Evolutionary conservation across 1,140 invertebrate species (phyloP).

Genomic region (Neocloeon triangulifer): DNA sequence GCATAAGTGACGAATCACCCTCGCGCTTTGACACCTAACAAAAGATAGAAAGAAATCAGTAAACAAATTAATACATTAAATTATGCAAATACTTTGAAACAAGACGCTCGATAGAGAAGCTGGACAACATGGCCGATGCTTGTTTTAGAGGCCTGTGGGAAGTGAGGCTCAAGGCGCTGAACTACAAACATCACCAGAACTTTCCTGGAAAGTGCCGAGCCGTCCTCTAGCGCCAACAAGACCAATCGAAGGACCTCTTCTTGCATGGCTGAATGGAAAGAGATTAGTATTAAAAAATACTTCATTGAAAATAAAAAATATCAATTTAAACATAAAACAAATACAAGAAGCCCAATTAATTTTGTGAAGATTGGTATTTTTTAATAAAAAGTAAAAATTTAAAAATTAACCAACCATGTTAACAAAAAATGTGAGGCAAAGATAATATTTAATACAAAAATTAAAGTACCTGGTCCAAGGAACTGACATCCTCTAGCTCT

Average conservation of each 20-base stretch:
- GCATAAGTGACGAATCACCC: conserved; percentile 95
- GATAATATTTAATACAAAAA: too few relatives aligned
- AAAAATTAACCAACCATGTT: too few relatives aligned
- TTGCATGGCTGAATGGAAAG: conserved; percentile 59
- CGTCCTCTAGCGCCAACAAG: conserved; percentile 81
- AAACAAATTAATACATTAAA: conserved; percentile 1
- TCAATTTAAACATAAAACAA: not conserved
- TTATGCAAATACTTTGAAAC: conserved; percentile 62
- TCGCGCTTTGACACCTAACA: conserved; percentile 82
- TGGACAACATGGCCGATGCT: conserved; percentile 98
- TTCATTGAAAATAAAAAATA: conserved; percentile 11
- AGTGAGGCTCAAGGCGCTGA: conserved; percentile 81
- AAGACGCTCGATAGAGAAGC: conserved; percentile 87
- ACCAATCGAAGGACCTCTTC: conserved; percentile 93
- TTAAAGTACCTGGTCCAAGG: conserved; percentile 83
- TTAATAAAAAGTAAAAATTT: conserved; percentile 2
- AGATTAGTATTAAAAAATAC: too few relatives aligned
- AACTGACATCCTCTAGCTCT: conserved; percentile 93
- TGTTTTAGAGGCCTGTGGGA: conserved; percentile 94
- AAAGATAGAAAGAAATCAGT: not conserved
- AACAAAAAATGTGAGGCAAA: too few relatives aligned
- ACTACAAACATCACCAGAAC: conserved; percentile 98
- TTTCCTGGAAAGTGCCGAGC: conserved; percentile 88
- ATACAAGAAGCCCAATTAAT: conserved; percentile 1
- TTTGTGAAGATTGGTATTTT: conserved; percentile 2